Evolutionary conservation across 2,888 invertebrate species (phyloP).

Genomic region (Drosophila antonietae): DNA sequence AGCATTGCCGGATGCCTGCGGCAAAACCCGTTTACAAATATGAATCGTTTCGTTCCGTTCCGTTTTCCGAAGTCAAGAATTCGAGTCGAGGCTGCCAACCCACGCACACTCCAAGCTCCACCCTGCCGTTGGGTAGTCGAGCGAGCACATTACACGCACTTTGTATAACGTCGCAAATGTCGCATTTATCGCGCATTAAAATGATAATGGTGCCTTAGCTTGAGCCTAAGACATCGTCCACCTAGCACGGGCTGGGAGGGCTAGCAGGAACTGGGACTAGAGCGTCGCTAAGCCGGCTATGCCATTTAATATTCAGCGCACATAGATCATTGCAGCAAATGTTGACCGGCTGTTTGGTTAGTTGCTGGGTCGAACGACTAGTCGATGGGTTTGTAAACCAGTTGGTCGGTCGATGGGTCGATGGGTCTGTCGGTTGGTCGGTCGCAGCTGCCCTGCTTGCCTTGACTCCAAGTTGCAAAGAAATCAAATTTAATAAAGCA

Average conservation of each 20-base stretch:
- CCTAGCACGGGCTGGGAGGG: neutral
- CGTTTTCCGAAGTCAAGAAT: conserved; percentile 46
- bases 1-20: conserved; percentile 16
- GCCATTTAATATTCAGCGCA: conserved; percentile 83
- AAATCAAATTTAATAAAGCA: conserved; percentile 85
- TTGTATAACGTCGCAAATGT: conserved; percentile 82
- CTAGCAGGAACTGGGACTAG: conserved; percentile 7
- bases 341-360: conserved; percentile 48
- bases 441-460: conserved; percentile 22
- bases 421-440: conserved; percentile 8
- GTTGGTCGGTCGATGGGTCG: conserved; percentile 14
- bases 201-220: conserved; percentile 79
- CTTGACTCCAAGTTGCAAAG: conserved; percentile 51
- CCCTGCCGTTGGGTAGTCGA: conserved; percentile 40
- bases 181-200: conserved; percentile 83
- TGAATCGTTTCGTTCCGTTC: conserved; percentile 53
- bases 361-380: conserved; percentile 32
- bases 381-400: conserved; percentile 22
- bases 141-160: conserved; percentile 76
- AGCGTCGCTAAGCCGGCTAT: conserved; percentile 44
- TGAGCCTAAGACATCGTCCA: neutral
- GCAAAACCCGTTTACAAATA: conserved; percentile 68
- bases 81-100: conserved; percentile 8
- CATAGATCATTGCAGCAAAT: conserved; percentile 84
- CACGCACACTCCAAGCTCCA: neutral